Conservation (phyloP, 1,140 invertebrate genomes). For the Cotesia typhae region DNA sequence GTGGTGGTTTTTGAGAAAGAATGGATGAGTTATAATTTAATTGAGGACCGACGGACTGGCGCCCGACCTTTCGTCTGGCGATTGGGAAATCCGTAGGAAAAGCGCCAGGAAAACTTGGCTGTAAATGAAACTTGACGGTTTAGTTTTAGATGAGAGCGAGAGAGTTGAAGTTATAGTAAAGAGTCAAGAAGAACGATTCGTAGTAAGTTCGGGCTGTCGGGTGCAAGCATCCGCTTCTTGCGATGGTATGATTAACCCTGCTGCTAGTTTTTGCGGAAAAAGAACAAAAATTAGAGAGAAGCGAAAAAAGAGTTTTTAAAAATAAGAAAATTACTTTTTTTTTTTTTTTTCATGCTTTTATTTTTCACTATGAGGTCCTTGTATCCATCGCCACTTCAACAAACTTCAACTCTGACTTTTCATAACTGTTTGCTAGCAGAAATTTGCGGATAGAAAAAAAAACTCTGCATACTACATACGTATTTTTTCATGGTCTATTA, state of each 20-base stretch:
- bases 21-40: constrained; percentile 36
- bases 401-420: no score
- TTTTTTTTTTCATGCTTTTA: background rate
- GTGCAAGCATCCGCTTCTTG: constrained; percentile 35
- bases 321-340: no score
- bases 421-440: no score
- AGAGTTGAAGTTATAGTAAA: constrained; percentile 19
- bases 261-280: constrained; percentile 14
- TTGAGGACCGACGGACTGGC: constrained; percentile 34
- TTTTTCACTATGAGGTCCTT: background rate
- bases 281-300: background rate
- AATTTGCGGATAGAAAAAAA: no score
- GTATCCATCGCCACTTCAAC: no score
- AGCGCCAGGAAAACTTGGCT: constrained; percentile 44
- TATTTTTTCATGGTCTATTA: no score
- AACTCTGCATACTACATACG: no score
- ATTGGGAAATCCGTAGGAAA: constrained; percentile 21
- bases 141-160: constrained; percentile 24
- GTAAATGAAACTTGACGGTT: constrained; percentile 42
- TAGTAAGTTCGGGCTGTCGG: constrained; percentile 30
- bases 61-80: constrained; percentile 32
- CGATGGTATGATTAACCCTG: constrained; percentile 38
- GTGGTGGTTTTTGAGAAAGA: constrained; percentile 6
- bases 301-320: background rate
- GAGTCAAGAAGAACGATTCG: constrained; percentile 19